Evolutionary conservation across 2,888 invertebrate genomes (phyloP), one percentile per base, ranked within the genome.

Genomic region (Caenorhabditis sinica): DNA sequence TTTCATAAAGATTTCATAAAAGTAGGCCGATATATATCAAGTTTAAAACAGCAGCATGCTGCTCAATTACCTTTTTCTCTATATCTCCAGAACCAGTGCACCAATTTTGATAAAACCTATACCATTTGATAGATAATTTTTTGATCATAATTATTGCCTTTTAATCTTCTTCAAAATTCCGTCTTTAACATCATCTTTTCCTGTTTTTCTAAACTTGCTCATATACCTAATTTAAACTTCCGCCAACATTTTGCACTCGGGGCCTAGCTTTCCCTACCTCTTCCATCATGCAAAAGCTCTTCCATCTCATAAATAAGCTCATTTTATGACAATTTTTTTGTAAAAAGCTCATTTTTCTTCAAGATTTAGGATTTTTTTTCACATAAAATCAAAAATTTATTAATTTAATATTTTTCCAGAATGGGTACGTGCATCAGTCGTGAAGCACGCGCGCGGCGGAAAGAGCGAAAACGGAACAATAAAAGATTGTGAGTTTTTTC

Each of bases 351-450:
- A 17, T 25, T 63, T 9, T 58, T 43, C 43, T 43, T 28, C 0
- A n/a, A n/a, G n/a, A n/a, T n/a, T 49, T 30, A 28, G 17, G 45
- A 71, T 28, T n/a, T 25, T 17, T 40, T 56, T 66, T 28, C 2
- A 68, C 13, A 60, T 17, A 20, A 28, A 56, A 23, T 60, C 63
- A 15, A 13, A 56, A n/a, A n/a, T n/a, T n/a, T n/a, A n/a, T n/a
- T n/a, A n/a, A n/a, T n/a, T n/a, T n/a, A n/a, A n/a, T n/a, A n/a
- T n/a, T n/a, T 65, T 86, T 87, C 17, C 83, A 87, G 87, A 75
- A 96, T 96, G 96, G 96, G 96, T 93, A 94, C 95, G 93, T 96
- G 96, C 94, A 95, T 95, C 93, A 95, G 96, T 93, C 96, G 95
- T 95, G 91, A 95, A 95, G 76, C 83, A 74, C 66, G 82, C 51